These are phyloP conservation scores for Syncerus caffer DNA, from an alignment of 2,797 vertebrate species.

Conservation along the genomic window DNA sequence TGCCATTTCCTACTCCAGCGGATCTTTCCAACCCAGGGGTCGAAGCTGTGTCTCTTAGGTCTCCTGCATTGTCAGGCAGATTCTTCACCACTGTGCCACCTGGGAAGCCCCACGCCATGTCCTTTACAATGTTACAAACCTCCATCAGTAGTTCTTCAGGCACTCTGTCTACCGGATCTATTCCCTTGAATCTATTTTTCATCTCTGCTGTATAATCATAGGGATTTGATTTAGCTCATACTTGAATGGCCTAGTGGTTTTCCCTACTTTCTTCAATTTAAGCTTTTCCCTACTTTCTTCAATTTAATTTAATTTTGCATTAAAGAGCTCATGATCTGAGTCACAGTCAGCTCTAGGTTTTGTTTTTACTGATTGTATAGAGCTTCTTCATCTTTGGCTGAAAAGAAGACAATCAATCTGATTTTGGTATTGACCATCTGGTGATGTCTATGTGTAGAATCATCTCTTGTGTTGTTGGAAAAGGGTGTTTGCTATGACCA, in stretches of 20 bases:
- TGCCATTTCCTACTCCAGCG: neutral
- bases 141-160: neutral
- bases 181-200: neutral
- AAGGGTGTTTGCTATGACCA: neutral
- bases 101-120: neutral
- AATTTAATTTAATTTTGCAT: neutral
- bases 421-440: neutral
- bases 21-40: neutral
- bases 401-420: neutral
- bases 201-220: neutral
- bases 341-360: neutral
- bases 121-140: neutral
- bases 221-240: neutral
- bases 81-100: neutral
- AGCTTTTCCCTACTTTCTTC: neutral
- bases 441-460: neutral
- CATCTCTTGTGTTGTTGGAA: neutral
- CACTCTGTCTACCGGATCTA: neutral
- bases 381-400: neutral
- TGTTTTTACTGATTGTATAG: neutral
- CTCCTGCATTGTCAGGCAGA: neutral
- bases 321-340: neutral
- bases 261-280: neutral
- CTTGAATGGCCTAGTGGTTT: neutral
- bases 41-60: rapidly evolving